Base-by-base conservation (phyloP, 30 jellyfish, hydroid and myxozoan species). In the Hydra vulgaris region DNA sequence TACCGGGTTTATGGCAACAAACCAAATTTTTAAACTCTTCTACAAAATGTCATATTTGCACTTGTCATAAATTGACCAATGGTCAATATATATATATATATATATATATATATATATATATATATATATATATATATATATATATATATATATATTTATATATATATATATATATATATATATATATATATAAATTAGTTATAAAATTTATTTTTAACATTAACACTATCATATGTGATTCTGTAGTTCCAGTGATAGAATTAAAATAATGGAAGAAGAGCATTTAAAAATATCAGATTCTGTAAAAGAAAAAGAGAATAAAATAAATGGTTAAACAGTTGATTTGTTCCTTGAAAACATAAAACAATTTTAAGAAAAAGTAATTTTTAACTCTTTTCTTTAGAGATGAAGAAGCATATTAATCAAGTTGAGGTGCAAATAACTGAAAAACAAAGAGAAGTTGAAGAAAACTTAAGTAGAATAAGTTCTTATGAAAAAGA, bases 241-340 rank as follows among this genome's bases (percentile, higher is more conserved):
- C 8, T 69, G 21, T 67, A 87, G 95, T 53, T 69, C 95, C 17
- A 81, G 74, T 77, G 88, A 81, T 23, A 87, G 79, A 53, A 67
- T 87, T 7, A 70, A 74, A 26, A 70, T 81, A 18, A 40, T 72
- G 40, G 95, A 87, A 55, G 88, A 77, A 7, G 95, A 87, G 80
- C 61, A 76, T 19, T 67, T 53, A 52, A 76, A 78, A 56, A 17
- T 77, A 17, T 19, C 69, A 18, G 70, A 70, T 0, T 56, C 53
- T 27, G 67, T 87, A 40, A 78, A 74, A 23, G 91, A 87, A 68
- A 81, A 70, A 27, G 95, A 87, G 25, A 70, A 21, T 23, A 82
- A 77, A 67, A 25, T 87, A 18, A 74, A 27, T 17, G 91, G 95
- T n/a, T 87, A 73, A 70, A 26, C 12, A 40, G 5, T 53, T 53